Base-by-base conservation (phyloP, 2,113 vertebrate species). In the Xiphophorus maculatus region DNA sequence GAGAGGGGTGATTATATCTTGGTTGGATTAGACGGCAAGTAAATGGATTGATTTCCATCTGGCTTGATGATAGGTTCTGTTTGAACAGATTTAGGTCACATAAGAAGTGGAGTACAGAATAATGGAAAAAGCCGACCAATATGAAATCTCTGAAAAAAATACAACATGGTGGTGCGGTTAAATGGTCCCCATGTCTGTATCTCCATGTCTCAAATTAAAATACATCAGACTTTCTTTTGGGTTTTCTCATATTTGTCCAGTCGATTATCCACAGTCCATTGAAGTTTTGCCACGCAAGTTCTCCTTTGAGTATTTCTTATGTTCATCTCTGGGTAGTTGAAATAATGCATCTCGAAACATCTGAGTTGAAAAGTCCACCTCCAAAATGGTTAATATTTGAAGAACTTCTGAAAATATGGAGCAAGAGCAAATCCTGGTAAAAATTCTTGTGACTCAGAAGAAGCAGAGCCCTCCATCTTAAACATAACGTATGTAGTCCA, bases 21-120 rank as follows among this genome's bases (percentile, higher is more conserved):
- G 44, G 62, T 29, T 54, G 62, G 33, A 37, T 42, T 32, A 28
- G 37, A 27, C 14, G 58, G 28, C 7, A 37, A 77, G 15, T 62
- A n/a, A 81, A 74, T n/a, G 29, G 35, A 63, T 11, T 19, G 42
- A 66, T 37, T 74, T 80, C 64, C 63, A 51, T 63, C 64, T 29
- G 25, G 58, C 22, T 69, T 29, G 33, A n/a, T 63, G 80, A 58
- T 65, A 63, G 19, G 2, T 32, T 63, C 32, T 17, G 6, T 65
- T 11, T 63, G 61, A 70, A 62, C 14, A 67, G 64, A 73, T 61
- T 72, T 66, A 42, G 62, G 71, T 61, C 73, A 76, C 0, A 25
- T 63, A 69, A 68, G 51, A 81, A 33, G 40, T n/a, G 19, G 71
- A 33, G 69, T 0, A 19, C 66, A 30, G 73, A 60, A 74, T 28